Conservation (phyloP, 2,888 invertebrate genomes). For the Tenthredo livida region DNA sequence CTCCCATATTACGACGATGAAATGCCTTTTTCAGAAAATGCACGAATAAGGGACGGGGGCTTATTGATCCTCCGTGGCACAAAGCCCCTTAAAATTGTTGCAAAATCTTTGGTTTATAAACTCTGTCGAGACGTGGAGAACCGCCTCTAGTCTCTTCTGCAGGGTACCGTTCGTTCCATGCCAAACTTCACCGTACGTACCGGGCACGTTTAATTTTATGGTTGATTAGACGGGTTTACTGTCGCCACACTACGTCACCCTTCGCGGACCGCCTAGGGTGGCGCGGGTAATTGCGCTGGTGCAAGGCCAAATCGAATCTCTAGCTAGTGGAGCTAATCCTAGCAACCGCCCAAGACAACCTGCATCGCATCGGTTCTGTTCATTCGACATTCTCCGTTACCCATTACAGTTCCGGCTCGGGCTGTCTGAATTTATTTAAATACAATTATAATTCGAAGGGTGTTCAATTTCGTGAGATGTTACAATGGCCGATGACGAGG, state of each 20-base stretch:
- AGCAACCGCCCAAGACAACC: conserved; percentile 48
- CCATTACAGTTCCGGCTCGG: neutral
- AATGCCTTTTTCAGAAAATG: neutral
- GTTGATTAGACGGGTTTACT: conserved; percentile 55
- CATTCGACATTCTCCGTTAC: too few relatives aligned
- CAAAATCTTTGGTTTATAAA: neutral
- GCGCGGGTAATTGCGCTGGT: conserved; percentile 51
- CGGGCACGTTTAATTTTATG: conserved; percentile 52
- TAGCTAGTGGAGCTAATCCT: conserved; percentile 44
- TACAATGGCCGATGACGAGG: neutral
- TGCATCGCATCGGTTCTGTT: neutral
- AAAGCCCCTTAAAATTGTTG: conserved; percentile 5
- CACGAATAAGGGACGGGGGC: neutral
- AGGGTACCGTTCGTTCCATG: neutral
- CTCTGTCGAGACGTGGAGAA: neutral
- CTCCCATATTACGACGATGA: neutral
- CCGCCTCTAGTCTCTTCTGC: neutral
- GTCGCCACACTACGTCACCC: conserved; percentile 50
- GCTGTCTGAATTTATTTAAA: neutral
- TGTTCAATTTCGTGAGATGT: neutral
- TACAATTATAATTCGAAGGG: neutral
- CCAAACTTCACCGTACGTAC: neutral
- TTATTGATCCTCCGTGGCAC: neutral
- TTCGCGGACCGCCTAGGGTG: conserved; percentile 44
- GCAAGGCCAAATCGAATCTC: conserved; percentile 52